These are phyloP conservation scores for Pluvianellus socialis DNA, from an alignment of 2,113 vertebrate species.

Conservation along the genomic window DNA sequence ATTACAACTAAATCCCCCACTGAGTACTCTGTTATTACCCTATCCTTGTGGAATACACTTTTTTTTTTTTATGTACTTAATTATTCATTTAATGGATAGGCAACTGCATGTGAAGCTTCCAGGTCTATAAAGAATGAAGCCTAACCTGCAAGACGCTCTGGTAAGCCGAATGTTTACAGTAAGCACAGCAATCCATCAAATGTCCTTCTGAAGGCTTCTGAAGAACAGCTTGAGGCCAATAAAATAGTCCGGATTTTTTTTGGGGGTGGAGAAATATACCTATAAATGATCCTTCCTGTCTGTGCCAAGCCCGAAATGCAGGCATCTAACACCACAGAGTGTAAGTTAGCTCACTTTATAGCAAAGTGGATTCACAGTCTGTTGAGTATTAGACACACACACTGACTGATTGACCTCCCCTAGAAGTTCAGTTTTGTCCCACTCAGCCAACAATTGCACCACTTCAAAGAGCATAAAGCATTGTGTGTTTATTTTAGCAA, in stretches of 20 bases:
- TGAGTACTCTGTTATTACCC: neutral
- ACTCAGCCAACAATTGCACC: neutral
- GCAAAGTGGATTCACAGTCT: neutral
- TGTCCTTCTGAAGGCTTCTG: neutral
- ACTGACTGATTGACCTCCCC: neutral
- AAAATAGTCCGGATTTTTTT: neutral
- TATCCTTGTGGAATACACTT: neutral
- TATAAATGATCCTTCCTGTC: neutral
- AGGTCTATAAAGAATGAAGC: conserved; percentile 25
- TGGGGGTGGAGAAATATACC: neutral
- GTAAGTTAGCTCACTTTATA: neutral
- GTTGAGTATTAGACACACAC: neutral
- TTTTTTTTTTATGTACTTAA: neutral
- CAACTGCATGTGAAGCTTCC: neutral
- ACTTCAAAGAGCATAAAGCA: neutral
- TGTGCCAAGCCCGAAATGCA: neutral
- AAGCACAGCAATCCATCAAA: neutral
- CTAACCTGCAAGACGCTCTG: neutral
- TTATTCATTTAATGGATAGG: neutral
- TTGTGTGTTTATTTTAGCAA: neutral
- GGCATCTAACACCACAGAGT: neutral
- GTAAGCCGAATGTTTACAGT: neutral
- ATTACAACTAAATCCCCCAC: neutral
- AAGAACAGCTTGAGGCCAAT: neutral
- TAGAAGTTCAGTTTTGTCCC: neutral